Evolutionary conservation across 2,888 invertebrate species (phyloP), one percentile per base, ranked within the genome.

Genomic region (Digitonthophagus gazella): DNA sequence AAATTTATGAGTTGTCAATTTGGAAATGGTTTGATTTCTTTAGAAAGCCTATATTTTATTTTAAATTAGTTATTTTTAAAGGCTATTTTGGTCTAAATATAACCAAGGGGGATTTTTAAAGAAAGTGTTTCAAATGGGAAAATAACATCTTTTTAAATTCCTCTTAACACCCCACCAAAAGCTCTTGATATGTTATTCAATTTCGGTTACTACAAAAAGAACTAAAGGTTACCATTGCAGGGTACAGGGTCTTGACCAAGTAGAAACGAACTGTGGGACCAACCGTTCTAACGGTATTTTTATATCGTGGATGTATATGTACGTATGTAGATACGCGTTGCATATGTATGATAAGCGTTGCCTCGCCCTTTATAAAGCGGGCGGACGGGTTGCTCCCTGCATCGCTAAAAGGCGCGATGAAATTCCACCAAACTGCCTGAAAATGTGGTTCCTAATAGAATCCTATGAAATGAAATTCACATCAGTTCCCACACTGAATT

Each of bases 311-410:
- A 76, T 78, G 77, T 79, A 78, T 77, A 77, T 77, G 77, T 77
- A 79, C 79, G 80, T 78, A 78, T 79, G 79, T 79, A 44, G 58
- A 61, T 80, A 80, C 78, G 78, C 79, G 79, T 81, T 80, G 80
- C 81, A 81, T 81, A 81, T 81, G 80, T 79, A 80, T 81, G 81
- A 81, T 81, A 80, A 80, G 80, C 81, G 78, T 75, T 77, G 78
- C 75, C 75, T 77, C 77, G 78, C 78, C 78, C 78, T 78, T 79
- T 78, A 76, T 76, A 77, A 76, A 78, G 74, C 78, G 75, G 76
- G 77, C 77, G 74, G 72, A 70, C 65, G 66, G 15, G 64, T 58
- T 72, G 72, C 73, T 73, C 73, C 72, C 72, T 74, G 73, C 73
- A 72, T 72, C 74, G 72, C 72, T 70, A 71, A 44, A 44, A 66